Base-by-base conservation (phyloP, 2,888 invertebrate genomes). In the Eueremaeus valkanovi region DNA sequence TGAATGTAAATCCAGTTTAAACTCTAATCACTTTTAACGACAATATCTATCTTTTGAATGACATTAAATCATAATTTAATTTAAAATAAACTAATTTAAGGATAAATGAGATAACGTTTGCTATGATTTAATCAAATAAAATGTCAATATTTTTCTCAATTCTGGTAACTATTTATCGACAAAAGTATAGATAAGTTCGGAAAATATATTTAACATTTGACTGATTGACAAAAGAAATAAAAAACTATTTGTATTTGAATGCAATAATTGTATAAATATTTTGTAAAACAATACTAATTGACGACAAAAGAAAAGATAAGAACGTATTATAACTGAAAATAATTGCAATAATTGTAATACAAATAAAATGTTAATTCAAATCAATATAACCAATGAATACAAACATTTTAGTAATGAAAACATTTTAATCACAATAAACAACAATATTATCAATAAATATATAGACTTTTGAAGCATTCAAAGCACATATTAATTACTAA, bases 331-430 rank as follows among this genome's bases (percentile, higher is more conserved):
- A n/a, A n/a, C n/a, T n/a, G n/a, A n/a, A n/a, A n/a, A n/a, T n/a
- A n/a, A n/a, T n/a, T n/a, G n/a, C n/a, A n/a, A n/a, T n/a, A n/a
- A n/a, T n/a, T n/a, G n/a, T n/a, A n/a, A 45, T 45, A 13, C 9
- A 45, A 16, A 8, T 36, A 36, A 36, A 8, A 8, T 36, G 11
- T 36, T 8, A 36, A 36, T 36, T 36, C 5, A 36, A 36, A 36
- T 36, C 5, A 36, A 36, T 36, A 36, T 36, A 8, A 8, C 36
- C 11, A 36, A 51, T 55, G 3, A 24, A 24, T 55, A 55, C 55
- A 24, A 55, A 55, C 55, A 55, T 55, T 55, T 55, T 6, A 55
- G 27, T 55, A 55, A 27, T 27, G 55, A 55, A 55, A 55, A 55
- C 55, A 55, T 55, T 55, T 55, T 27, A 13, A 24, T 36, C 36